Base-by-base conservation (phyloP, 2,113 vertebrate species). In the Onychostoma macrolepis region DNA sequence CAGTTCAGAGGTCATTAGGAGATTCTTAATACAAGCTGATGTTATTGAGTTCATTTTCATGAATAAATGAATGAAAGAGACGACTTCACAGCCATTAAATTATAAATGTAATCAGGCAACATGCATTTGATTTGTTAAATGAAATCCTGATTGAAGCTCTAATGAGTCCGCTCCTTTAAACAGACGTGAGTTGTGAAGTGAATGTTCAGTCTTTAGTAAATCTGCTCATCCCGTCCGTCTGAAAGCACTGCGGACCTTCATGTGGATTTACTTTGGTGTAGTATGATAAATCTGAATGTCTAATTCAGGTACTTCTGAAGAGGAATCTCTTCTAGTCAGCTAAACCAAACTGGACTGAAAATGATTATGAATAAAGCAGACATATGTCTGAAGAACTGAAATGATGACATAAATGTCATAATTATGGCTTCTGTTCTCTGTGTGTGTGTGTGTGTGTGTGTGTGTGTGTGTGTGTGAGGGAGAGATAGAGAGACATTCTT, bases 41-140 rank as follows among this genome's bases (percentile, higher is more conserved):
- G 17, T 84, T 87, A 88, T 88, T 82, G 83, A 71, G 85, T 71
- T 87, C 38, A 88, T 88, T 89, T 85, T 26, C 5, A 80, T 63
- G 80, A 80, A 67, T 28, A 86, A 85, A 85, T 88, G 58, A 63
- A 83, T 38, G 19, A 81, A 84, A 87, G 75, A 78, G 75, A 78
- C 50, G 15, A 63, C 71, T 86, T 86, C 69, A 86, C 77, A 85
- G 71, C 38, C 76, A 77, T 56, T 63, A 75, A 91, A 77, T 58
- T 45, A 80, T 84, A 85, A 53, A 19, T 63, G 53, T 85, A 83
- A 82, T 87, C 82, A 83, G 63, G 50, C 61, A 50, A 89, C 82
- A 85, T 85, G 65, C 77, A 81, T 77, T 79, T 83, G 61, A 67
- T 26, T 69, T 41, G 78, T 80, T 61, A 61, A 38, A 80, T 33